Evolutionary conservation across 2,797 vertebrate species (phyloP).

Genomic region (Tokudaia tokunoshimensis): DNA sequence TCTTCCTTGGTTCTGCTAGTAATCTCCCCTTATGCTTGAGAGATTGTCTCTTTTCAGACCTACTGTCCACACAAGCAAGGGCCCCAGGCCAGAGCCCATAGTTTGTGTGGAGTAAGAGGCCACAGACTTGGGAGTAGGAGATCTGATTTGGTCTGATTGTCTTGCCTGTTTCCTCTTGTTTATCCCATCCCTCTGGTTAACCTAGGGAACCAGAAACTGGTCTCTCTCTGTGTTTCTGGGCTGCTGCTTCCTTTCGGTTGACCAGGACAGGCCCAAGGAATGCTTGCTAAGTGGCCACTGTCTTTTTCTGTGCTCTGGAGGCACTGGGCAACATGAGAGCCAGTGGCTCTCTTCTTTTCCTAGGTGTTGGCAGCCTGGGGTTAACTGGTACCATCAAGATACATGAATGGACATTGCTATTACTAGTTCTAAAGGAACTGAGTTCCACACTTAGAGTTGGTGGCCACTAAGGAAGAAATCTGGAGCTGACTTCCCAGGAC

Average conservation of each 20-base stretch:
- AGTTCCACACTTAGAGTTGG: background rate
- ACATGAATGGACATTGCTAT: background rate
- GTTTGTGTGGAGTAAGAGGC: background rate
- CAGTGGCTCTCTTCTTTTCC: background rate
- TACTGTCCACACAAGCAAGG: background rate
- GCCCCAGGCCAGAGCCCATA: background rate
- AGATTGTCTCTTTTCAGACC: background rate
- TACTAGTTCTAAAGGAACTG: background rate
- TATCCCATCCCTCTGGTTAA: background rate
- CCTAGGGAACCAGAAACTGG: background rate
- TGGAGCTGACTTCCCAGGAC: background rate
- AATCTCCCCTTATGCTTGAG: background rate
- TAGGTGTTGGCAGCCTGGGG: background rate
- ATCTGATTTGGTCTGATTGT: constrained; percentile 7
- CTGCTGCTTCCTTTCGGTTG: constrained; percentile 27
- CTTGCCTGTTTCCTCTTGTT: constrained; percentile 42
- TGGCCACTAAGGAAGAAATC: background rate
- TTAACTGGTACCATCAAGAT: background rate
- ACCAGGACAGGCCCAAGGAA: background rate
- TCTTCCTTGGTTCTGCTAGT: background rate
- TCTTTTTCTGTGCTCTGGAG: background rate
- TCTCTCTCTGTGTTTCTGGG: background rate
- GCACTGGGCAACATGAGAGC: background rate
- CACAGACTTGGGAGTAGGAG: background rate
- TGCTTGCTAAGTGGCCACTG: background rate